A percentile compares a stretch with the other conserved stretches of the same genome.
These are phyloP conservation scores for Erpornis zantholeuca DNA, from an alignment of 2,113 vertebrate genomes.

Conservation along the genomic window DNA sequence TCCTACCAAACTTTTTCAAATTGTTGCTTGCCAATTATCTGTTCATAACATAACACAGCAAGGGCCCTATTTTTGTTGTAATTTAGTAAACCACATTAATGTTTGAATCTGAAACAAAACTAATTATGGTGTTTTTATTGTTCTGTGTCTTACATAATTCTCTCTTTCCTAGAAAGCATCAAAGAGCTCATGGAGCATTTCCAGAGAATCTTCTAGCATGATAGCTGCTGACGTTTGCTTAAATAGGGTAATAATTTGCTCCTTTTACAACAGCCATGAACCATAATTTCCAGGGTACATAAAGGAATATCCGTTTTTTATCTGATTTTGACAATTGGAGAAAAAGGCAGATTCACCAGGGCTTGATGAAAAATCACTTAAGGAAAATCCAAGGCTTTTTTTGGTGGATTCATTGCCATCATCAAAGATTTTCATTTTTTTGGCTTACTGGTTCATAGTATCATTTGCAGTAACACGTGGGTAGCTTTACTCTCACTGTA, in stretches of 20 bases:
- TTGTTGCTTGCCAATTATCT: neutral
- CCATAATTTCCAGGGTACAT: slow-evolving; percentile 4
- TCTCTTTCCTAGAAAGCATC: slow-evolving; percentile 43
- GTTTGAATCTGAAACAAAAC: slow-evolving; percentile 23
- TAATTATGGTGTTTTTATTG: neutral
- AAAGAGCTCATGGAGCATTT: slow-evolving; percentile 3
- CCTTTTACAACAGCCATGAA: slow-evolving; percentile 25
- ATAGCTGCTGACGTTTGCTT: slow-evolving; percentile 54
- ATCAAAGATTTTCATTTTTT: neutral
- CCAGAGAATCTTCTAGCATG: slow-evolving; percentile 32
- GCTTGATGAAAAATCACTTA: neutral
- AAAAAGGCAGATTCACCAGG: neutral
- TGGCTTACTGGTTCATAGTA: neutral
- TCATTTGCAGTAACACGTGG: neutral
- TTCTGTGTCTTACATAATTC: slow-evolving; percentile 15
- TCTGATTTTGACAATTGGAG: neutral
- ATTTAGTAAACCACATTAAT: neutral
- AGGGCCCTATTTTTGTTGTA: neutral
- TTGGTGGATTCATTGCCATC: neutral
- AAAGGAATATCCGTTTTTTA: slow-evolving; percentile 29
- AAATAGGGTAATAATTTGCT: slow-evolving; percentile 58
- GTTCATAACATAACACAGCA: neutral
- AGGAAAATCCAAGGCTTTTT: neutral
- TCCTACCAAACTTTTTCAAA: neutral
- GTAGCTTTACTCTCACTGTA: neutral